A percentile compares a stretch with the other conserved stretches of the same genome.
Conservation (phyloP, 1,140 invertebrate genomes). For the Formica selysi region DNA sequence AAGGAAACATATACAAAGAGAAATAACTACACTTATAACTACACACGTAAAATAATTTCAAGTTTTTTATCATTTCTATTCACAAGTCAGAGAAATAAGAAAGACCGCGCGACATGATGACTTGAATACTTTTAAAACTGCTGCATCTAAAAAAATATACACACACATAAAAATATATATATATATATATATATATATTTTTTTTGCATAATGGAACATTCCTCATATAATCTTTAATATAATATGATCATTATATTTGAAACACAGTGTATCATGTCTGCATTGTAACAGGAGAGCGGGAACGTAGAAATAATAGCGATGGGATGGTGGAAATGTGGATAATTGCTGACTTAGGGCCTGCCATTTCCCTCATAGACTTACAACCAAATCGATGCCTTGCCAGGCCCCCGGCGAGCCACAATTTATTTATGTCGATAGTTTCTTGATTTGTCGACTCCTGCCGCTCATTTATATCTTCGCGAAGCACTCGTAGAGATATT, state of each 20-base stretch:
- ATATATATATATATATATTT: not conserved
- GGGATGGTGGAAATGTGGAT: constrained; percentile 76
- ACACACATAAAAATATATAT: not conserved
- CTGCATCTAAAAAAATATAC: not conserved
- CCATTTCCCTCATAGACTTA: constrained; percentile 81
- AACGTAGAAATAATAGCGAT: constrained; percentile 70
- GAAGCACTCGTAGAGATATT: constrained; percentile 77
- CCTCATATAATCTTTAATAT: not conserved
- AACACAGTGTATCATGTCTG: constrained; percentile 55
- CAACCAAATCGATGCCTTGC: constrained; percentile 69
- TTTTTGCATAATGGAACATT: not conserved
- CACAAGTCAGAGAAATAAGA: not conserved
- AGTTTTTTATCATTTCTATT: not conserved
- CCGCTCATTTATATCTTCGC: constrained; percentile 84
- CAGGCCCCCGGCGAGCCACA: constrained; percentile 84
- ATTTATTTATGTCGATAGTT: constrained; percentile 87
- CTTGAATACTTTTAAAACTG: not conserved
- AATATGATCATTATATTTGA: constrained; percentile 38
- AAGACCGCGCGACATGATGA: not conserved
- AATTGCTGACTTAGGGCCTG: constrained; percentile 84
- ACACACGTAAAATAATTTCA: not conserved
- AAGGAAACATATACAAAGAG: not conserved
- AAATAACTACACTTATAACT: not conserved
- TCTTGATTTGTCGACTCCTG: constrained; percentile 86
- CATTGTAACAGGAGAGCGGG: constrained; percentile 50